phyloP scores from a whole-genome alignment of 2,797 vertebrate species.

The Ceryle rudis region DNA sequence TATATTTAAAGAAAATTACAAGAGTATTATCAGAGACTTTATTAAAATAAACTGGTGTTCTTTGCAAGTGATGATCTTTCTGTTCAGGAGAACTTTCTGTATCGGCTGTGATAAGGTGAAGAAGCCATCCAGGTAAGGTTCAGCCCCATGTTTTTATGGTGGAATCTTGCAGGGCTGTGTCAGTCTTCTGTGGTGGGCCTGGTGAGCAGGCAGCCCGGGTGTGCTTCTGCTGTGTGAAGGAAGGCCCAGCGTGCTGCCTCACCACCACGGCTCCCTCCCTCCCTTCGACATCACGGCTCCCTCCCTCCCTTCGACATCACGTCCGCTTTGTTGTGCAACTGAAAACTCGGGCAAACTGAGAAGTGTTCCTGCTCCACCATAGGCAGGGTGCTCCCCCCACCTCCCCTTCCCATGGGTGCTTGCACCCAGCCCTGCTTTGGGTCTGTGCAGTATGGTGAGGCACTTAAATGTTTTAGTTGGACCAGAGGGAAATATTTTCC shows the following conservation, averaged over 20 bases:
- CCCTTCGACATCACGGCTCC: background rate
- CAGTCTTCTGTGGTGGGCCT: rapidly evolving
- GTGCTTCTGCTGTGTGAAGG: background rate
- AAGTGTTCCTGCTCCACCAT: rapidly evolving
- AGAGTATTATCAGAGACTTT: background rate
- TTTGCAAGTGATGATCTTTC: background rate
- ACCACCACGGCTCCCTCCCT: background rate
- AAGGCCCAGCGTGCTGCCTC: rapidly evolving
- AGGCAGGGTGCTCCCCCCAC: background rate
- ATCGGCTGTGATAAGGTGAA: background rate
- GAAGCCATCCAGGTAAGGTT: background rate
- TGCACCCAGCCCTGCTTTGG: background rate
- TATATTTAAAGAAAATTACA: conserved; percentile 29
- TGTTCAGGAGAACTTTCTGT: conserved; percentile 30
- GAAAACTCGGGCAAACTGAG: background rate
- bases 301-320: background rate
- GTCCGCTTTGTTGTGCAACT: rapidly evolving
- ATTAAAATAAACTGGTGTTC: background rate
- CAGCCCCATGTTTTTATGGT: background rate
- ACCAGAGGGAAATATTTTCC: background rate
- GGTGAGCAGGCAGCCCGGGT: background rate
- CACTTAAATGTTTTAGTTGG: background rate
- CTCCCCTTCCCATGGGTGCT: background rate
- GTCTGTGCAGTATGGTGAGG: rapidly evolving
- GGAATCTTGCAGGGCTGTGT: background rate